phyloP scores from a whole-genome alignment of 2,113 vertebrate genomes.

The Formicarius rufipectus region DNA sequence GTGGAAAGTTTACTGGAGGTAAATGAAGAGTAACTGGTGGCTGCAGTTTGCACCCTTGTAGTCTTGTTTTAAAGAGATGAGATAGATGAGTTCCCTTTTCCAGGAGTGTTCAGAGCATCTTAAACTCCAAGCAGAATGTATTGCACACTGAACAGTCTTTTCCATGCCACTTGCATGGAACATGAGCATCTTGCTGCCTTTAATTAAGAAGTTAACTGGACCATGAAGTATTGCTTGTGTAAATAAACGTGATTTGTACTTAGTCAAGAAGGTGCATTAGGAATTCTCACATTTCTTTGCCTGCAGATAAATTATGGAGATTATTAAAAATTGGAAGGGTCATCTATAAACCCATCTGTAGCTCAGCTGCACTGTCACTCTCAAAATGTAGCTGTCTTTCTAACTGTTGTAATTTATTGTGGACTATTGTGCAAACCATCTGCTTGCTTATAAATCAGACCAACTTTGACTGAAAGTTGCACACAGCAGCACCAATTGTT shows the following conservation, averaged over 20 bases:
- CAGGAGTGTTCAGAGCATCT: constrained; percentile 30
- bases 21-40: background rate
- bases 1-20: background rate
- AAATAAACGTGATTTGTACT: constrained; percentile 80
- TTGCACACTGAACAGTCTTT: constrained; percentile 70
- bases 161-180: constrained; percentile 72
- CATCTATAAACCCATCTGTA: constrained; percentile 74
- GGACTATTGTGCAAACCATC: constrained; percentile 57
- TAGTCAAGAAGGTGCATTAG: constrained; percentile 68
- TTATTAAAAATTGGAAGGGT: constrained; percentile 76
- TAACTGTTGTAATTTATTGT: constrained; percentile 69
- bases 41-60: background rate
- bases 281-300: constrained; percentile 72
- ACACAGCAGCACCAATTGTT: constrained; percentile 12
- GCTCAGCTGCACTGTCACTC: constrained; percentile 55
- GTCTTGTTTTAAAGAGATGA: constrained; percentile 13
- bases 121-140: constrained; percentile 64
- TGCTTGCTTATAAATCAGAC: constrained; percentile 64
- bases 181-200: constrained; percentile 80
- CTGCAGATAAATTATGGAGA: constrained; percentile 71
- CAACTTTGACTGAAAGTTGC: constrained; percentile 57
- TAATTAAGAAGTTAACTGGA: constrained; percentile 89
- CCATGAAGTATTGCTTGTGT: constrained; percentile 80
- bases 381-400: constrained; percentile 67
- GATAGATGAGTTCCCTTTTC: background rate